Percentiles rank a stretch among this genome's conserved stretches.
These are phyloP conservation scores for Porites divaricata DNA, from an alignment of 92 coral and sea anemone species.

Conservation along the genomic window DNA sequence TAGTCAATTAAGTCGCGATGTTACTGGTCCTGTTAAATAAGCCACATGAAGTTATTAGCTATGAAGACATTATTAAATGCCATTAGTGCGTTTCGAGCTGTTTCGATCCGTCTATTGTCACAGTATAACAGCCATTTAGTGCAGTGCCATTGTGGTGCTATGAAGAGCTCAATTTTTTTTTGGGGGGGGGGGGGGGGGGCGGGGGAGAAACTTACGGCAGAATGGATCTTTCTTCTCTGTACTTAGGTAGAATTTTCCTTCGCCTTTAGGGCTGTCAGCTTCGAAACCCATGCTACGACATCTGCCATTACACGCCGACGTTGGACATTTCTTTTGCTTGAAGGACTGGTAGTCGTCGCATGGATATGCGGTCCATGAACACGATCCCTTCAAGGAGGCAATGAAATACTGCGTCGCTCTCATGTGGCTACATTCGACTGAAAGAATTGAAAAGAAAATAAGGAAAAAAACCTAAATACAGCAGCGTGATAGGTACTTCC, in stretches of 20 bases:
- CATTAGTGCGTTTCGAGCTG: too few species aligned
- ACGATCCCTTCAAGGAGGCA: constrained; percentile 41
- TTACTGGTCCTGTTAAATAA: too few species aligned
- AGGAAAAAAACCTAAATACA: too few species aligned
- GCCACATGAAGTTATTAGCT: too few species aligned
- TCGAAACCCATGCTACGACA: constrained; percentile 63
- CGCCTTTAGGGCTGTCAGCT: constrained; percentile 27
- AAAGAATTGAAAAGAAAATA: not conserved
- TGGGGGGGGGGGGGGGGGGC: too few species aligned
- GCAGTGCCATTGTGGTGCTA: too few species aligned
- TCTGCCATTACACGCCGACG: not conserved
- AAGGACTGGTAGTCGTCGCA: constrained; percentile 39
- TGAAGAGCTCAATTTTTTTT: too few species aligned
- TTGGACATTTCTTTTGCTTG: constrained; percentile 41
- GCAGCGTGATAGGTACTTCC: too few species aligned
- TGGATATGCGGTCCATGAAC: constrained; percentile 51
- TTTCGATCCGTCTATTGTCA: too few species aligned
- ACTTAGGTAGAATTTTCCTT: constrained; percentile 13
- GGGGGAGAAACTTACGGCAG: constrained; percentile 17
- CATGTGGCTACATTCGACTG: constrained; percentile 45
- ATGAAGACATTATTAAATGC: too few species aligned
- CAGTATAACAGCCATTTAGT: too few species aligned
- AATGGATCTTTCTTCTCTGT: constrained; percentile 35
- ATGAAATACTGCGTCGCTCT: constrained; percentile 49
- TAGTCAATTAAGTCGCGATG: too few species aligned